phyloP scores from a whole-genome alignment of 2,113 vertebrate species.

The Donacobius atricapilla region DNA sequence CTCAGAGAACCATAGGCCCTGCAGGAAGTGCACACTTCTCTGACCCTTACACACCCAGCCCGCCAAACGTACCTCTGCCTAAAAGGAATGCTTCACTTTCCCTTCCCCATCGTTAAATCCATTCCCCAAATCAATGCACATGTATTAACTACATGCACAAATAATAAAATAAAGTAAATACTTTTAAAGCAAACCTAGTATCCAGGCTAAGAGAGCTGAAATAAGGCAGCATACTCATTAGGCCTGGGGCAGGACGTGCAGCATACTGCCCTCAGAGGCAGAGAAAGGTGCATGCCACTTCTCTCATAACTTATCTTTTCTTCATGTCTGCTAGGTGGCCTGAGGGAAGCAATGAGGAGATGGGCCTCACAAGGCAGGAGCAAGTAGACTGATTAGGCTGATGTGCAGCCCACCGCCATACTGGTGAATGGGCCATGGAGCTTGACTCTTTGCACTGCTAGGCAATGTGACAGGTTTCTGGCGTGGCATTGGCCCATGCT shows the following conservation, averaged over 20 bases:
- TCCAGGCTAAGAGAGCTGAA: neutral
- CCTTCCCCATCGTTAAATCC: neutral
- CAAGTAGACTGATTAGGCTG: neutral
- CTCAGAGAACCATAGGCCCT: neutral
- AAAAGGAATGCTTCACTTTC: neutral
- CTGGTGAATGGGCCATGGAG: accelerated
- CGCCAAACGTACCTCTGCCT: neutral
- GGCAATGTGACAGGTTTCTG: neutral
- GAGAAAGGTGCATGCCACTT: neutral
- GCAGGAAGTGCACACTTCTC: neutral
- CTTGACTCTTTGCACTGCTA: neutral
- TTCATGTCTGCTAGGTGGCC: neutral
- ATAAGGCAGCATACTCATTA: neutral
- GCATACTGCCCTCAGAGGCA: neutral
- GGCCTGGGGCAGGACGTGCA: neutral
- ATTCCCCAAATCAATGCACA: neutral
- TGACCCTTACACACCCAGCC: neutral
- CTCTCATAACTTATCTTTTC: neutral
- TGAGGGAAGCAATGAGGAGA: neutral
- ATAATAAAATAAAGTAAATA: neutral
- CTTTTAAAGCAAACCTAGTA: neutral
- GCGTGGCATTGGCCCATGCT: accelerated
- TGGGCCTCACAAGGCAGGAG: neutral
- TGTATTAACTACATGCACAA: neutral
- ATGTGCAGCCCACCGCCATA: accelerated